Conservation (phyloP, 2,797 vertebrate genomes). For the Periparus ater region DNA sequence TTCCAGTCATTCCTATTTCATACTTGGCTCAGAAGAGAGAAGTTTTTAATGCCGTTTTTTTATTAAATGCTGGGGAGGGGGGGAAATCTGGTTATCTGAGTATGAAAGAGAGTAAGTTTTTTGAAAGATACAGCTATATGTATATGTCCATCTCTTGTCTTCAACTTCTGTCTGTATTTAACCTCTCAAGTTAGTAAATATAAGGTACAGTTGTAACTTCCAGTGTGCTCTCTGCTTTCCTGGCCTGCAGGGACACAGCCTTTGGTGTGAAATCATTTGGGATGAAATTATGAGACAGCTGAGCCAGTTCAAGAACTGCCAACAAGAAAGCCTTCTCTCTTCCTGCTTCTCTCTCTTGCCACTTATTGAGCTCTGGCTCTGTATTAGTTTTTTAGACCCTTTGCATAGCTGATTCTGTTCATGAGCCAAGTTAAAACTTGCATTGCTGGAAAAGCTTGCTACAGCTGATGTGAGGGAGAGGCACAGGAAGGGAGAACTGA, state of each 20-base stretch:
- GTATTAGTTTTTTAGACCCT: background rate
- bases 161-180: background rate
- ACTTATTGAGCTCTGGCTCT: background rate
- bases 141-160: background rate
- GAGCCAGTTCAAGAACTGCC: background rate
- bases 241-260: background rate
- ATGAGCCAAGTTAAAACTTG: background rate
- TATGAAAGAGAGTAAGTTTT: background rate
- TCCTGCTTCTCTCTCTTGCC: background rate
- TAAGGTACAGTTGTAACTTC: background rate
- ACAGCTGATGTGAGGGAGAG: background rate
- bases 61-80: background rate
- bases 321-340: background rate
- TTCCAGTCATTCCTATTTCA: background rate
- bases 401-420: background rate
- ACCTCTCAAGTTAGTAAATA: background rate
- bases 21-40: background rate
- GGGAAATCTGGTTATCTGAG: background rate
- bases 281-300: background rate
- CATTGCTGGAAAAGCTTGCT: background rate
- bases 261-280: background rate
- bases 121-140: background rate
- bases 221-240: background rate
- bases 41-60: background rate
- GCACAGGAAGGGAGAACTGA: background rate